Evolutionary conservation across 2,888 invertebrate species (phyloP), one percentile per base, ranked within the genome.

Genomic region (Ferdinandea cuprea): DNA sequence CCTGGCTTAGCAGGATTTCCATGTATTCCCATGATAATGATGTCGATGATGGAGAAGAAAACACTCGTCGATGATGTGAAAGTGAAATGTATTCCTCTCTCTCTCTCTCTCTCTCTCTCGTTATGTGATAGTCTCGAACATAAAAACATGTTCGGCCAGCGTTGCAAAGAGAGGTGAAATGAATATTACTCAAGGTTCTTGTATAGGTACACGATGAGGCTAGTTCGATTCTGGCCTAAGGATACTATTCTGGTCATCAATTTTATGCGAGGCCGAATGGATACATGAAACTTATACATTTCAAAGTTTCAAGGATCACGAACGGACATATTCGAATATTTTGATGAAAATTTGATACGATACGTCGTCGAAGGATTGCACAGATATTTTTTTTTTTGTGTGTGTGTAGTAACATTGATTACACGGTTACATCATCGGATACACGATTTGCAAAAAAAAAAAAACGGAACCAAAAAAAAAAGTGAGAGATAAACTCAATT

Each of bases 21-120:
- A 73, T 73, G 65, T 71, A 35, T 37, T 40, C 61, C 40, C 63
- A 15, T 63, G 63, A 78, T 78, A 72, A 78, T 78, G 65, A 73
- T 73, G 59, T 54, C 52, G 59, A 59, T 61, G 63, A 65, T 58
- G 35, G 13, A 48, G 40, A 32, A 32, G 15, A 21, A 35, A 37
- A 54, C 3, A 25, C 25, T 25, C 25, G 5, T 25, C 25, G 25
- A 42, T 44, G 35, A 25, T 48, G 35, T 13, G 11, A 56, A 48
- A 30, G 17, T 48, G 21, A 50, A 37, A 63, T 50, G 63, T 35
- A 25, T 48, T 32, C 25, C 28, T 52, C 2, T 25, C 13, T 44
- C 4, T n/a, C n/a, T n/a, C n/a, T n/a, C n/a, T n/a, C n/a, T n/a
- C n/a, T n/a, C n/a, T n/a, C n/a, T n/a, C n/a, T n/a, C n/a, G n/a